A percentile compares a stretch with the other conserved stretches of the same genome.
Conservation (phyloP, 2,888 invertebrate species). For the Horisme vitalbata region DNA sequence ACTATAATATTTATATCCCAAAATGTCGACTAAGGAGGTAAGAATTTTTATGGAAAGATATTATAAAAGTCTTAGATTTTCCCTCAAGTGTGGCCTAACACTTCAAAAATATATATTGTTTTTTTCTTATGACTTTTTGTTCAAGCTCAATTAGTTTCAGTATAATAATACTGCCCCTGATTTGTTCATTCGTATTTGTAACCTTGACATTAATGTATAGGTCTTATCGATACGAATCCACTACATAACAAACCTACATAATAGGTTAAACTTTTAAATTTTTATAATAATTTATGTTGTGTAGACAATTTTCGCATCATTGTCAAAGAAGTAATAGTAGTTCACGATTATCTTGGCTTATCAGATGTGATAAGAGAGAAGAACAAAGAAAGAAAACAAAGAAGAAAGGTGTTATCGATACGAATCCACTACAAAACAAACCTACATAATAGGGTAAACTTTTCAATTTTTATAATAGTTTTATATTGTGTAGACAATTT, state of each 20-base stretch:
- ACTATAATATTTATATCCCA: too few species aligned
- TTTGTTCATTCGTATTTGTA: constrained; percentile 23
- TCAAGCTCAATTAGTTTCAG: not conserved
- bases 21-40: too few species aligned
- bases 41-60: too few species aligned
- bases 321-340: not conserved
- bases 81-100: too few species aligned
- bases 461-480: constrained; percentile 8
- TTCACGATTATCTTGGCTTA: not conserved
- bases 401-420: constrained; percentile 25
- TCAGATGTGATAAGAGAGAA: constrained; percentile 3
- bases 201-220: constrained; percentile 32
- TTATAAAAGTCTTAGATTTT: too few species aligned
- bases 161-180: constrained; percentile 10
- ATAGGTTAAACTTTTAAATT: constrained; percentile 9
- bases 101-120: not conserved
- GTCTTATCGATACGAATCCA: constrained; percentile 20
- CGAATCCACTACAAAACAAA: constrained; percentile 16
- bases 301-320: not conserved
- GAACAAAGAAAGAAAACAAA: too few species aligned
- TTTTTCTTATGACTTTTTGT: not conserved
- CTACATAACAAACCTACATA: constrained; percentile 16
- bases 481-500: not conserved
- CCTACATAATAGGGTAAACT: constrained; percentile 12
- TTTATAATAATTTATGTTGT: constrained; percentile 4